Evolutionary conservation across 2,797 vertebrate genomes (phyloP), one percentile per base, ranked within the genome.

Genomic region (Channallabes apus): DNA sequence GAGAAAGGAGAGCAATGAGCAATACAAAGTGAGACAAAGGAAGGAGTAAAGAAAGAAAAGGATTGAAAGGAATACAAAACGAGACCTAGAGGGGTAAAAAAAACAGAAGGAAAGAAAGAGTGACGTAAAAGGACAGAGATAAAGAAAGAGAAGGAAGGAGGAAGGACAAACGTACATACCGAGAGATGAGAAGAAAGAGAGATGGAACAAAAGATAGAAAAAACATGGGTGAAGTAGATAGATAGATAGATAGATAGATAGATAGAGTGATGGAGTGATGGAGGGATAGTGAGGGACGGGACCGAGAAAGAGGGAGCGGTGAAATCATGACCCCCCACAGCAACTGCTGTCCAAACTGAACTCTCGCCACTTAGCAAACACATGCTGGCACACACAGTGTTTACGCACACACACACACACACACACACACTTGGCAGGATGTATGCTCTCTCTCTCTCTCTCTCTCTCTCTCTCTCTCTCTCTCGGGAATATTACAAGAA

Each of bases 281-380:
- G 38, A 80, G 72, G 85, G 82, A 86, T 81, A 67, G 27, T 77
- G 62, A 64, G 20, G 24, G 61, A n/a, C 1, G 7, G 7, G 7
- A 1, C 8, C 9, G 41, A 46, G 41, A 46, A 46, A 75, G 73
- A 77, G 20, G 29, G 38, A 58, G 29, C 1, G 2, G 69, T 20
- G 56, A 46, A 75, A 46, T 62, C 69, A 62, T 27, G 78, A 38
- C 82, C 86, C 85, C 77, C 69, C 20, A 69, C 85, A 61, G 86
- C 87, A 81, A 69, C 20, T 76, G 6, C 76, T 82, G 88, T 86
- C 85, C 76, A 82, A 79, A 87, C 69, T 38, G 56, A 64, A 64
- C 75, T 83, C 35, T n/a, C 54, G 51, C 78, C 86, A 67, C 59
- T 61, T 51, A 76, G 69, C 32, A 78, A 84, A 82, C 67, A 72